Percentiles rank a stretch among this genome's conserved stretches.
phyloP scores from a whole-genome alignment of 2,113 vertebrate genomes.

The Tragelaphus buxtoni region DNA sequence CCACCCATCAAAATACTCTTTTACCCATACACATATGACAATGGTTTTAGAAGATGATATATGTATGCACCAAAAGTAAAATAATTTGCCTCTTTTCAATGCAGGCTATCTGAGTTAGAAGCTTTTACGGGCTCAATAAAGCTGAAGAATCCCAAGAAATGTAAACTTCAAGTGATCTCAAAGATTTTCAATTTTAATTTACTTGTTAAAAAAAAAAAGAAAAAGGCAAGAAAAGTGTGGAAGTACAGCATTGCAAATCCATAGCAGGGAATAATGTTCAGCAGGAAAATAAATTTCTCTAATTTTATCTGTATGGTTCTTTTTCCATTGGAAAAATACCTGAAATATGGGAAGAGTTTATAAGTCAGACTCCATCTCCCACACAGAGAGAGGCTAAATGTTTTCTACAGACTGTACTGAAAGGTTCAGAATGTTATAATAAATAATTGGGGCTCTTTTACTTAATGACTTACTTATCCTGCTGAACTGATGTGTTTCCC shows the following conservation, averaged over 20 bases:
- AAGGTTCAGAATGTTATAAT: constrained; percentile 30
- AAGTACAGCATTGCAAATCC: constrained; percentile 38
- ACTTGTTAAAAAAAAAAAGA: background rate
- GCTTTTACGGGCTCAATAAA: background rate
- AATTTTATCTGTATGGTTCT: constrained; percentile 27
- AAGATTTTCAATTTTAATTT: constrained; percentile 1
- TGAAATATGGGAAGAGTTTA: constrained; percentile 4
- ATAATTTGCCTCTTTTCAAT: background rate
- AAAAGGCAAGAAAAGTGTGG: constrained; percentile 36
- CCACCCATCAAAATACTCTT: background rate
- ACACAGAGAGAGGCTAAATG: constrained; percentile 36
- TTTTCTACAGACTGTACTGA: constrained; percentile 50
- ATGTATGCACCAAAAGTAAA: background rate
- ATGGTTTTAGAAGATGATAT: background rate
- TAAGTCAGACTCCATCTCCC: constrained; percentile 35
- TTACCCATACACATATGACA: background rate
- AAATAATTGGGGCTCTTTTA: constrained; percentile 66
- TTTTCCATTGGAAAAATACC: constrained; percentile 48
- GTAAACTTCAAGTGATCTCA: background rate
- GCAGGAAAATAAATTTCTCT: constrained; percentile 74
- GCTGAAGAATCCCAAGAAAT: background rate
- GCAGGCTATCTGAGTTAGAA: background rate
- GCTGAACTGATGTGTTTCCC: constrained; percentile 81
- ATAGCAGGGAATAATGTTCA: constrained; percentile 77
- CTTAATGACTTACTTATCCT: constrained; percentile 86